These are phyloP conservation scores for Pogonocherus hispidulus DNA, from an alignment of 2,888 invertebrate species.

Conservation along the genomic window DNA sequence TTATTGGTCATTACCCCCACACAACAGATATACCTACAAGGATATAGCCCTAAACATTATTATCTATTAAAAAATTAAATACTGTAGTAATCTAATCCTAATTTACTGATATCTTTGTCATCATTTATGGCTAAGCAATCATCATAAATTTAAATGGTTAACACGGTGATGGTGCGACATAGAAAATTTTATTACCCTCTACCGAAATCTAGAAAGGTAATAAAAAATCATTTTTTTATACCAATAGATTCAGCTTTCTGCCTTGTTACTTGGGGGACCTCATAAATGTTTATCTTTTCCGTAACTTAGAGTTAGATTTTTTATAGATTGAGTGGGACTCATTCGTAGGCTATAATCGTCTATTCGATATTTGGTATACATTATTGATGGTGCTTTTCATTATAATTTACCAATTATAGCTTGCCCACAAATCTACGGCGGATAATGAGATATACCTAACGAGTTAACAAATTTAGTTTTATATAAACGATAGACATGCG, in stretches of 20 bases:
- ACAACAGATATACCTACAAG: too few species aligned
- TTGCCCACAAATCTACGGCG: constrained; percentile 25
- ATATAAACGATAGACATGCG: constrained; percentile 17
- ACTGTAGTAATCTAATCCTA: constrained; percentile 4
- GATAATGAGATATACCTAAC: constrained; percentile 28
- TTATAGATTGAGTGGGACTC: constrained; percentile 15
- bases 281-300: constrained; percentile 12
- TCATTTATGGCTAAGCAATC: background rate
- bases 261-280: constrained; percentile 5
- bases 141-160: constrained; percentile 16
- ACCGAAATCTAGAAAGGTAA: constrained; percentile 15
- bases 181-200: constrained; percentile 18
- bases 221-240: constrained; percentile 22
- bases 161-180: constrained; percentile 14
- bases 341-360: constrained; percentile 5
- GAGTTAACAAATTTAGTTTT: constrained; percentile 21
- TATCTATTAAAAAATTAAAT: background rate
- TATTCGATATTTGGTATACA: constrained; percentile 21
- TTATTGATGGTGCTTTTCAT: constrained; percentile 24
- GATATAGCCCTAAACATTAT: too few species aligned
- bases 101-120: constrained; percentile 21
- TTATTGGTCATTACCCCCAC: too few species aligned
- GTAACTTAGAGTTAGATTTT: background rate
- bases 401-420: constrained; percentile 32
- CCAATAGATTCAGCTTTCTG: constrained; percentile 15